Evolutionary conservation across 2,797 vertebrate genomes (phyloP), one percentile per base, ranked within the genome.

Genomic region (Atherinosoma microstoma): DNA sequence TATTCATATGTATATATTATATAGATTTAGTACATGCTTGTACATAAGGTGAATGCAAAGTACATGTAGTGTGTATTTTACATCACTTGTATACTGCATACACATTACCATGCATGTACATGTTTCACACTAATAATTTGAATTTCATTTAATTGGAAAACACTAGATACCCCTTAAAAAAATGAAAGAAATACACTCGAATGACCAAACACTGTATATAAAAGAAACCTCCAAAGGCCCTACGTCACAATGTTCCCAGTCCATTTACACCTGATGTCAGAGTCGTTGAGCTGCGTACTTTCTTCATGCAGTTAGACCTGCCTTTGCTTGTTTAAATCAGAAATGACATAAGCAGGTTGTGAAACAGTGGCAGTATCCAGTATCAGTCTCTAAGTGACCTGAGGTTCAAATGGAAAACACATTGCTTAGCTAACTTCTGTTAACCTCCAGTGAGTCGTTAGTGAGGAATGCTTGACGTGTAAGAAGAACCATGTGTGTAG

Each of bases 391-490:
- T 76, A n/a, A 59, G 47, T 87, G 76, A 86, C 65, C 70, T 20
- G 0, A 16, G 75, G 35, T 77, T 78, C 64, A 84, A 87, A 91
- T 85, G 80, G 84, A 75, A 91, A 91, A 89, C 88, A 90, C 83
- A 91, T 89, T 92, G 58, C 58, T 58, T 6, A 18, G 73, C 64
- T 76, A 64, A 77, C 61, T 72, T 77, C 65, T 69, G 80, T 81
- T 80, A 91, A 86, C 84, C 92, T 89, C 85, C 73, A 87, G 87
- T 79, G 89, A 74, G 83, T 85, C 70, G 75, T 90, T 89, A 86
- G 79, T 15, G 6, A 85, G 82, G 82, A 90, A 86, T 88, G 88
- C 75, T 83, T 64, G 61, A 83, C 47, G 74, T 73, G 87, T 84
- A 85, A 91, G 72, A 69, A 69, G 82, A 92, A 85, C 79, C 90